phyloP scores from a whole-genome alignment of 2,888 invertebrate genomes.

The Epistrophella euchroma region DNA sequence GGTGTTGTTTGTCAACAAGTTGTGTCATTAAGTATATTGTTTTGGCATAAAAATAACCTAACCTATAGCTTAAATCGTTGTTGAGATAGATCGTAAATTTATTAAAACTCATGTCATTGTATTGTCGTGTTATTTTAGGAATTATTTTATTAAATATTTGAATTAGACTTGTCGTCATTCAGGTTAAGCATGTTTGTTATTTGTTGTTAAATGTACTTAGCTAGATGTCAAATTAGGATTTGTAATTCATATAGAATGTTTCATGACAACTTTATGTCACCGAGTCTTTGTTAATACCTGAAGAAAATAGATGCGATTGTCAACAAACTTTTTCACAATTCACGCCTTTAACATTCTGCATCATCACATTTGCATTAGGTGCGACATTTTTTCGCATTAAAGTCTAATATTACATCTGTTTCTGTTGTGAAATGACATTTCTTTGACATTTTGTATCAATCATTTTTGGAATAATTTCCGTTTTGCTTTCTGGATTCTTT shows the following conservation, averaged over 20 bases:
- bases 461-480: too few relatives aligned
- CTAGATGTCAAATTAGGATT: background rate
- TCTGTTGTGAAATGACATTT: too few relatives aligned
- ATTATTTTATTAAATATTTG: background rate
- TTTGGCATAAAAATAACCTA: constrained; percentile 1
- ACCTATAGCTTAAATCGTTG: background rate
- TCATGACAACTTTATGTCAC: background rate
- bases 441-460: too few relatives aligned
- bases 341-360: too few relatives aligned
- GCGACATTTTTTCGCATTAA: too few relatives aligned
- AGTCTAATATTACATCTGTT: too few relatives aligned
- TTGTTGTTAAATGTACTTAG: background rate
- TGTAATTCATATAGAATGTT: background rate
- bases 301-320: too few relatives aligned
- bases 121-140: background rate
- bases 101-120: background rate
- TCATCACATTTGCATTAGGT: too few relatives aligned
- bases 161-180: background rate
- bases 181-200: background rate
- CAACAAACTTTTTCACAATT: too few relatives aligned
- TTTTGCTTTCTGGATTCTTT: too few relatives aligned
- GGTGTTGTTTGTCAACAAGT: constrained; percentile 24
- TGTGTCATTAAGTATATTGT: background rate
- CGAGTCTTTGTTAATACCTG: background rate
- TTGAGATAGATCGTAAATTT: background rate